Evolutionary conservation across 2,113 vertebrate species (phyloP), one percentile per base, ranked within the genome.

Genomic region (Arothron firmamentum): DNA sequence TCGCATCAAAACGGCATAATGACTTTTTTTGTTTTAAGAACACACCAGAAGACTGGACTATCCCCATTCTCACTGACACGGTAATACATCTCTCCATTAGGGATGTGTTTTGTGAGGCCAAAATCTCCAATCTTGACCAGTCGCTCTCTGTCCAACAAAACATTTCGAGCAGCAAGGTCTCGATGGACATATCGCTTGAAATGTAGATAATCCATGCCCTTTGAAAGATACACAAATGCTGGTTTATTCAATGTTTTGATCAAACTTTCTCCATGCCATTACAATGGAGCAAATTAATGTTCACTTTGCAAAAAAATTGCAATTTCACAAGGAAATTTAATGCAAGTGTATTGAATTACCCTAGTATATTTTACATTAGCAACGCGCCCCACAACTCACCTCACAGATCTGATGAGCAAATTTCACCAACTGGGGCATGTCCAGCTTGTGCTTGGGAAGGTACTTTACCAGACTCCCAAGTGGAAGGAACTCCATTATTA

Each of bases 171-270:
- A 0, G 95, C 96, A 4, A 98, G 85, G 75, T 98, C 95, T 65
- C 96, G 81, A 67, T 98, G 96, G 51, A 98, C 88, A 23, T 96
- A 98, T 53, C 91, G 91, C 66, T 91, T 87, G 0, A 87, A 86
- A 16, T 97, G 94, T 51, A 98, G 89, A 74, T 97, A 98, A 10
- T 94, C 90, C 96, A 97, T 98, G 25, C 95, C 96, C 96, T 98
- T 80, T 14, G 13, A 68, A 67, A 45, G 46, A 14, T 52, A 51
- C 52, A 66, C 3, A 42, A 34, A 52, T 31, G 48, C 25, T 6
- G 4, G 25, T 28, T 28, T 7, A 5, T 28, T 28, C 4, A 25
- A 25, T 10, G 8, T 7, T 12, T 9, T 28, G 25, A 25, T 25
- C 25, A 53, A 12, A 21, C n/a, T 20, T n/a, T 38, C 13, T 31